phyloP scores from a whole-genome alignment of 2,797 vertebrate genomes.

The Danio aesculapii region DNA sequence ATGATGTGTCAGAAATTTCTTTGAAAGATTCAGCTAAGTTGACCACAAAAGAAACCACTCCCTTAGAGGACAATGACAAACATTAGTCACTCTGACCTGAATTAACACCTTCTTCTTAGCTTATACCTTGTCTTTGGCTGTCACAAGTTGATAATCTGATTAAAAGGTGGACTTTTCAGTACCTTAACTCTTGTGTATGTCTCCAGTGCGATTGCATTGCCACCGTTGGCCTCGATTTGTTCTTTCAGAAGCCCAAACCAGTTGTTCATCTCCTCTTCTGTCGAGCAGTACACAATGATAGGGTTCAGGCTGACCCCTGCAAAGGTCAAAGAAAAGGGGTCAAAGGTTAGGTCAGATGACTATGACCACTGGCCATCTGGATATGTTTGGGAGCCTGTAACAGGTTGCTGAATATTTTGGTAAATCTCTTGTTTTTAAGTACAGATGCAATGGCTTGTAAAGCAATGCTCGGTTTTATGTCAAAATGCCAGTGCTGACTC shows the following conservation, averaged over 20 bases:
- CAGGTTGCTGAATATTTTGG: slow-evolving; percentile 42
- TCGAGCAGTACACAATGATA: slow-evolving; percentile 89
- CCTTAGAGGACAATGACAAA: slow-evolving; percentile 71
- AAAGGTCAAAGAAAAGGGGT: slow-evolving; percentile 43
- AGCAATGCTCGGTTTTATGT: slow-evolving; percentile 1
- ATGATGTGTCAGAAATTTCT: slow-evolving; percentile 64
- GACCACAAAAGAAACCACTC: slow-evolving; percentile 71
- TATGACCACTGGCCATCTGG: slow-evolving; percentile 23
- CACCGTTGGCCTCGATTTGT: slow-evolving; percentile 87
- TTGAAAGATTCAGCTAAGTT: slow-evolving; percentile 61
- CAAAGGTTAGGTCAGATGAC: slow-evolving; percentile 53
- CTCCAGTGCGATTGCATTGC: slow-evolving; percentile 71
- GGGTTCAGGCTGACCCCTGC: slow-evolving; percentile 91
- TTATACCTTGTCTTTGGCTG: neutral
- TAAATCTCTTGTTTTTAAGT: slow-evolving; percentile 11
- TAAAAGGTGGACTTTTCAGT: slow-evolving; percentile 14
- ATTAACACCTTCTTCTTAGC: slow-evolving; percentile 61
- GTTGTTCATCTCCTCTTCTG: slow-evolving; percentile 83
- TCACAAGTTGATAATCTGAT: neutral
- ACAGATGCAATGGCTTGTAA: slow-evolving; percentile 5
- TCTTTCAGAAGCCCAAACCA: slow-evolving; percentile 94
- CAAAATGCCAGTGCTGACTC: slow-evolving; percentile 13
- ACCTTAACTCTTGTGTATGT: slow-evolving; percentile 79
- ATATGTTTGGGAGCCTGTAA: slow-evolving; percentile 34
- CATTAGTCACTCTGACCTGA: slow-evolving; percentile 70